Percentiles rank a stretch among this genome's conserved stretches.
Conservation (phyloP, 2,797 vertebrate genomes). For the Phyllotis vaccarum region DNA sequence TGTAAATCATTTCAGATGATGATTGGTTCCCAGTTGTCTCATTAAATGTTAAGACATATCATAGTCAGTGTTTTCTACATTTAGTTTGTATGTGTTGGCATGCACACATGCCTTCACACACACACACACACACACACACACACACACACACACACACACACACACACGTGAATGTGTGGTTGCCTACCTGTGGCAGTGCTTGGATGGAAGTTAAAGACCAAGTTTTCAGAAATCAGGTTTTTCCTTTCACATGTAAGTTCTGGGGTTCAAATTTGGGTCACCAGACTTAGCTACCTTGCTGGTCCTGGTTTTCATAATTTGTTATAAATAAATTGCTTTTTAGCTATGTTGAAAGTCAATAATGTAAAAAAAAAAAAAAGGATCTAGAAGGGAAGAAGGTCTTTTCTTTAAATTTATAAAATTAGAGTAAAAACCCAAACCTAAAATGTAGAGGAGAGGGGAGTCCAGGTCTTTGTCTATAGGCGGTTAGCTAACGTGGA, state of each 20-base stretch:
- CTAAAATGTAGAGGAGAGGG: background rate
- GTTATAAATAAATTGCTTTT: background rate
- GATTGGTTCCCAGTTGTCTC: background rate
- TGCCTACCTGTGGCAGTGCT: background rate
- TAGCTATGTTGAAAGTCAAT: conserved; percentile 5
- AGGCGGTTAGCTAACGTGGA: background rate
- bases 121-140: background rate
- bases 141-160: background rate
- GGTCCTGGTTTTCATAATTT: background rate
- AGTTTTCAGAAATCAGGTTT: background rate
- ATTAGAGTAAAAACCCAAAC: background rate
- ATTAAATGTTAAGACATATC: background rate
- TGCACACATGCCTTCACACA: no score
- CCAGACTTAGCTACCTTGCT: background rate
- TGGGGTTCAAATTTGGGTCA: background rate
- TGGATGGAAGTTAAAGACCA: background rate
- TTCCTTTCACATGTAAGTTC: background rate
- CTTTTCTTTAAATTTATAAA: background rate
- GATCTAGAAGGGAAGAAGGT: background rate
- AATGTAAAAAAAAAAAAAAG: background rate
- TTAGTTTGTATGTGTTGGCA: background rate
- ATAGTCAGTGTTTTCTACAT: background rate
- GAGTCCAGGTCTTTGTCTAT: background rate
- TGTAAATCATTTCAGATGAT: background rate
- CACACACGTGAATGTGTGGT: no score